These are phyloP conservation scores for Circaetus cinerascens DNA, from an alignment of 2,113 vertebrate species.

Conservation along the genomic window DNA sequence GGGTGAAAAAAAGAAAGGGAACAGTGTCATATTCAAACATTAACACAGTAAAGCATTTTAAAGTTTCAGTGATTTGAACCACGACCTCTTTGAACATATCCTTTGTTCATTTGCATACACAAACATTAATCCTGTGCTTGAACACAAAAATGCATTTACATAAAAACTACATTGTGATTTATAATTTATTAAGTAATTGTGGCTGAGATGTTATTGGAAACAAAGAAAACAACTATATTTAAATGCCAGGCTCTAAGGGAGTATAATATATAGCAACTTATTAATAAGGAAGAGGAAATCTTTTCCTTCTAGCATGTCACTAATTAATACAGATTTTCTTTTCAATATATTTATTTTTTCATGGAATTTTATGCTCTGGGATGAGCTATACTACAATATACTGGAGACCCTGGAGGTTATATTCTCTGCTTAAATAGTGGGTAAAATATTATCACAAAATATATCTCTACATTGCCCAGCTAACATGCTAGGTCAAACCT, in stretches of 20 bases:
- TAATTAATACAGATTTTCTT: constrained; percentile 35
- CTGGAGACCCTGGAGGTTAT: neutral
- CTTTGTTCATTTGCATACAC: constrained; percentile 55
- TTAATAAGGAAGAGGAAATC: neutral
- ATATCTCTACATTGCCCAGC: neutral
- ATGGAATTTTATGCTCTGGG: neutral
- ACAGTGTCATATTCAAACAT: constrained; percentile 41
- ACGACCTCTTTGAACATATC: constrained; percentile 58
- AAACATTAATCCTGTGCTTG: constrained; percentile 50
- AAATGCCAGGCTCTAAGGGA: neutral
- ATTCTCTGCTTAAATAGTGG: neutral
- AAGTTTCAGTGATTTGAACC: constrained; percentile 66
- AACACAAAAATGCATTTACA: constrained; percentile 52
- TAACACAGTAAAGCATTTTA: constrained; percentile 51
- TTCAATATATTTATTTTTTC: neutral
- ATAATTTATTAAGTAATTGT: constrained; percentile 67
- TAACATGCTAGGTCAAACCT: neutral
- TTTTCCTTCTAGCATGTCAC: neutral
- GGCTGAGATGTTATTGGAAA: constrained; percentile 20
- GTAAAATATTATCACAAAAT: neutral
- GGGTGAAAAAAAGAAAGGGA: neutral
- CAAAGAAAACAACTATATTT: constrained; percentile 34
- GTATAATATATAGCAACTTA: neutral
- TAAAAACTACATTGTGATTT: constrained; percentile 42
- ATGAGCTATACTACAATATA: neutral